Conservation (phyloP, 1,140 invertebrate genomes). For the Lucilia sericata region DNA sequence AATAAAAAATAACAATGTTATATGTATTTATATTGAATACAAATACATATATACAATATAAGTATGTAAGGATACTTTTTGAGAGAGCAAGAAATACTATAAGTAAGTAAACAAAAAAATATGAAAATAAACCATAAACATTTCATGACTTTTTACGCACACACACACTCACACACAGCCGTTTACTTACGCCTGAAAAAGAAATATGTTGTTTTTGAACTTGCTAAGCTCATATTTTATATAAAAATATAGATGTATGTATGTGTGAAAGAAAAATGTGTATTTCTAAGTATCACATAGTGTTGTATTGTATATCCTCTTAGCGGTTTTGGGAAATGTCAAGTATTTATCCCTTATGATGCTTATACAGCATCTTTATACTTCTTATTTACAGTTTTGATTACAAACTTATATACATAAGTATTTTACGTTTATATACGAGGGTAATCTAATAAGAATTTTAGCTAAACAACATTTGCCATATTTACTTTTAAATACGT, state of each 20-base stretch:
- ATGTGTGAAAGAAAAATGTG: background rate
- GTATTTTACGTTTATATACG: background rate
- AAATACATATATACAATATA: too few species aligned
- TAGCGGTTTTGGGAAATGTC: conserved; percentile 32
- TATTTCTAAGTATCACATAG: background rate
- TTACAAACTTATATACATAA: background rate
- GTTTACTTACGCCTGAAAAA: background rate
- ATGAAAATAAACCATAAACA: conserved; percentile 37
- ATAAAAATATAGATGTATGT: background rate
- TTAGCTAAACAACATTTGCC: too few species aligned
- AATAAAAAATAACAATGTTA: background rate
- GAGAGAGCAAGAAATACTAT: background rate
- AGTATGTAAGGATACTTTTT: background rate
- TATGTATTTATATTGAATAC: conserved; percentile 19
- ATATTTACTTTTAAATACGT: too few species aligned
- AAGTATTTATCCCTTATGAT: conserved; percentile 33
- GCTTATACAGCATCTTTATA: background rate
- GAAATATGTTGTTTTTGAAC: conserved; percentile 6
- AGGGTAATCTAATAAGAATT: too few species aligned
- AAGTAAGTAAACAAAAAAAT: conserved; percentile 14
- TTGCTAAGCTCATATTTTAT: background rate
- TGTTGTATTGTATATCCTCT: conserved; percentile 30
- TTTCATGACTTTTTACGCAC: conserved; percentile 1
- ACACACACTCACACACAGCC: background rate
- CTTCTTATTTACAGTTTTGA: background rate